Base-by-base conservation (phyloP, 2,888 invertebrate species). In the Caenorhabditis sinica region DNA sequence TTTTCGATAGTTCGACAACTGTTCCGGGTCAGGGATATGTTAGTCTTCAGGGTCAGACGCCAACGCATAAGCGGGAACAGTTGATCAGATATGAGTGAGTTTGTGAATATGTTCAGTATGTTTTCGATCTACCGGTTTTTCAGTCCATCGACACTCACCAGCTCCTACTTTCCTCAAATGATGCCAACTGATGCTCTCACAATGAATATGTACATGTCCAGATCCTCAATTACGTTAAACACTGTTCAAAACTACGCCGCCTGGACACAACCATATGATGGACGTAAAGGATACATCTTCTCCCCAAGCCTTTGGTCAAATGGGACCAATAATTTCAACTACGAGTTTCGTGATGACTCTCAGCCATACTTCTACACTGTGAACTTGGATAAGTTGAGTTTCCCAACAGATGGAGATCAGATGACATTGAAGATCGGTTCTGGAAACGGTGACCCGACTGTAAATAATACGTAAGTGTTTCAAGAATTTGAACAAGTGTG, bases 271-370 rank as follows among this genome's bases (percentile, higher is more conserved):
- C 17, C 66, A n/a, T 56, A 17, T 23, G 60, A 60, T 43, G 80
- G 80, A 0, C 56, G 80, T 2, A 72, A 66, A 15, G 80, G 80
- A 33, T 72, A 43, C 72, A 66, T 80, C 36, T 80, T 80, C 49
- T 65, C 80, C 2, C 72, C 80, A 58, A 65, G 23, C 20, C 51
- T 80, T 11, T 80, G 80, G 80, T 43, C 71, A 1, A 11, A 72
- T 5, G n/a, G 13, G 3, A n/a, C 36, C n/a, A 51, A 60, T 23
- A 25, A 23, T 3, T 72, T 56, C 56, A 51, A 28, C 66, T 56
- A 53, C 4, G 63, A 80, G 20, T 65, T 79, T 45, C 71, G 79
- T 1, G 58, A 80, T 33, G 66, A 80, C 20, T 17, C 66, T 0
- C 61, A 71, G 17, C 17, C 58, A 23, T 72, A 51, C 45, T 65